These are phyloP conservation scores for Tyrannus savana DNA, from an alignment of 2,113 vertebrate species.

Conservation along the genomic window DNA sequence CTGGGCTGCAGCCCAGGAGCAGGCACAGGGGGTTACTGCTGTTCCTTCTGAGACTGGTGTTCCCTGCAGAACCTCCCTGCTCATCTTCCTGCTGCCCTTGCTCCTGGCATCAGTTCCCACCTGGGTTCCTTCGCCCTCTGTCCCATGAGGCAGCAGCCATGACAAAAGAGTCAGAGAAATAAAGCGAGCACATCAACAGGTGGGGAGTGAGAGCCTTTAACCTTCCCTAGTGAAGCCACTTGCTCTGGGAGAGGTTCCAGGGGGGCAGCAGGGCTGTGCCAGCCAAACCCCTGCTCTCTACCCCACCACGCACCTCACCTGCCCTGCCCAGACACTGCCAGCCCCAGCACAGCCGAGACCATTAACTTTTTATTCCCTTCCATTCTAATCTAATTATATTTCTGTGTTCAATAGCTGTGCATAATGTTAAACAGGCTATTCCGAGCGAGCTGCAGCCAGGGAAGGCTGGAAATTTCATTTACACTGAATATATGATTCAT, in stretches of 20 bases:
- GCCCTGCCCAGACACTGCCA: neutral
- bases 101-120: neutral
- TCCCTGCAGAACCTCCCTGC: neutral
- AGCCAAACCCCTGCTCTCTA: neutral
- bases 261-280: neutral
- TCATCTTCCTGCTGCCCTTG: neutral
- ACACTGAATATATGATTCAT: conserved; percentile 43
- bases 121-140: accelerated
- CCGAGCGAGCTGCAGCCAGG: conserved; percentile 24
- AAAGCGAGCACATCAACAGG: accelerated
- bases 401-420: conserved; percentile 31
- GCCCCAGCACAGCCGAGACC: neutral
- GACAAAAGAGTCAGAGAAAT: neutral
- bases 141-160: accelerated
- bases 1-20: neutral
- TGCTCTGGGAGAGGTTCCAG: neutral
- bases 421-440: conserved; percentile 20
- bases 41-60: neutral
- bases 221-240: neutral
- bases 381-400: conserved; percentile 55
- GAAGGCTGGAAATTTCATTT: conserved; percentile 58
- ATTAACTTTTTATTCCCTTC: neutral
- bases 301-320: neutral
- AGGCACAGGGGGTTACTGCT: neutral
- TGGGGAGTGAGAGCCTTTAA: neutral